Evolutionary conservation across 2,797 vertebrate genomes (phyloP).

Genomic region (Oophaga sylvatica): DNA sequence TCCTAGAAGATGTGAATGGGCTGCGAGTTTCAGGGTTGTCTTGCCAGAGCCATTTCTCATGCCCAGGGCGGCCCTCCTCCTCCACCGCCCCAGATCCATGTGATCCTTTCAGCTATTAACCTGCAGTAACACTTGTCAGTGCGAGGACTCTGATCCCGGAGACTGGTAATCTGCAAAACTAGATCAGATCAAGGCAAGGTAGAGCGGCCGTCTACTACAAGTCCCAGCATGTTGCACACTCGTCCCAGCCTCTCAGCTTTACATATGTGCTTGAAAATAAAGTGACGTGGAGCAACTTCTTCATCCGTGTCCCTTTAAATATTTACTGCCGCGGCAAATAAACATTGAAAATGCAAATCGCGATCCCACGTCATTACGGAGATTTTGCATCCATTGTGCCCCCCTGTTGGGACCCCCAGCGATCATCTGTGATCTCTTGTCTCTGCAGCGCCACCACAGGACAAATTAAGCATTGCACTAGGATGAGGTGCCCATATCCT

Average conservation of each 20-base stretch:
- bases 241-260: background rate
- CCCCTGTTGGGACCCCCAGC: too few relatives aligned
- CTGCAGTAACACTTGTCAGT: conserved; percentile 15
- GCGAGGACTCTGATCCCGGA: background rate
- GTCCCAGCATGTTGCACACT: background rate
- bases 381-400: too few relatives aligned
- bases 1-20: conserved; percentile 13
- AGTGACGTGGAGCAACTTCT: background rate
- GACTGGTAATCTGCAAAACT: conserved; percentile 21
- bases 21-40: conserved; percentile 29
- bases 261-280: background rate
- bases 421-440: too few relatives aligned
- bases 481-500: too few relatives aligned
- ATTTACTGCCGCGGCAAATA: background rate
- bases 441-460: too few relatives aligned
- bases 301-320: background rate
- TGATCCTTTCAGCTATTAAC: conserved; percentile 25
- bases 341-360: background rate
- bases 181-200: conserved; percentile 1
- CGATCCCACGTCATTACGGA: background rate
- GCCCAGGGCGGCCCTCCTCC: background rate
- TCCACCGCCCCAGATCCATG: conserved; percentile 22
- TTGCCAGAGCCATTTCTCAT: conserved; percentile 12
- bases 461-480: too few relatives aligned
- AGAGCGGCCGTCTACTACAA: background rate